Conservation (phyloP, 2,797 vertebrate species). For the Florisuga fusca region DNA sequence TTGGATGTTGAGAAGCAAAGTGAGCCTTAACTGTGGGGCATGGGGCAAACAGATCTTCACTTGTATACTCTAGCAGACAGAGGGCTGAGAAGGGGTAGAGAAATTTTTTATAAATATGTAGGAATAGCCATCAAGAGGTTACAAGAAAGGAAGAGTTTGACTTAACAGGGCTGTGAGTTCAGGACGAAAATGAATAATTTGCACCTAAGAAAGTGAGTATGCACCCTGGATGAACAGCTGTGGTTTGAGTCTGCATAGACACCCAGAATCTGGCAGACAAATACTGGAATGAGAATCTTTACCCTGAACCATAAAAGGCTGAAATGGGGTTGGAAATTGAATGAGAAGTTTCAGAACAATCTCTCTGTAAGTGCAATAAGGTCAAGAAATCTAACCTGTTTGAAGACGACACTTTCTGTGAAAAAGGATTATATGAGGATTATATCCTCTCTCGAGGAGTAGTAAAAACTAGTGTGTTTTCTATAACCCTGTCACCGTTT, state of each 20-base stretch:
- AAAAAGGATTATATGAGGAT: not conserved
- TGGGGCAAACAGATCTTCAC: not conserved
- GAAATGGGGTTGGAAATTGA: not conserved
- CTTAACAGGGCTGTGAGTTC: not conserved
- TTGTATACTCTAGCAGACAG: not conserved
- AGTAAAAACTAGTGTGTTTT: no score
- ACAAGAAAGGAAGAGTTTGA: not conserved
- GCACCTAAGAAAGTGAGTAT: not conserved
- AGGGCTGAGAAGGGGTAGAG: not conserved
- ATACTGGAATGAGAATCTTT: not conserved
- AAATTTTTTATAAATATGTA: not conserved
- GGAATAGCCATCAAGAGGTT: not conserved
- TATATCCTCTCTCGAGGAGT: no score
- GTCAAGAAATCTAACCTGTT: not conserved
- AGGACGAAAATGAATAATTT: not conserved
- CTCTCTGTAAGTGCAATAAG: not conserved
- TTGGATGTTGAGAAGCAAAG: not conserved
- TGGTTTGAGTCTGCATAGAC: not conserved
- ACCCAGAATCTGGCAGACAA: not conserved
- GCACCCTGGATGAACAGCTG: not conserved
- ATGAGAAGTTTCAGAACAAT: not conserved
- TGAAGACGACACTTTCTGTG: not conserved
- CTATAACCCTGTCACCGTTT: not conserved
- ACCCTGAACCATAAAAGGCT: not conserved
- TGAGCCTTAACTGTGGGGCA: not conserved